These are phyloP conservation scores for Bucco capensis DNA, from an alignment of 2,113 vertebrate genomes.

Conservation along the genomic window DNA sequence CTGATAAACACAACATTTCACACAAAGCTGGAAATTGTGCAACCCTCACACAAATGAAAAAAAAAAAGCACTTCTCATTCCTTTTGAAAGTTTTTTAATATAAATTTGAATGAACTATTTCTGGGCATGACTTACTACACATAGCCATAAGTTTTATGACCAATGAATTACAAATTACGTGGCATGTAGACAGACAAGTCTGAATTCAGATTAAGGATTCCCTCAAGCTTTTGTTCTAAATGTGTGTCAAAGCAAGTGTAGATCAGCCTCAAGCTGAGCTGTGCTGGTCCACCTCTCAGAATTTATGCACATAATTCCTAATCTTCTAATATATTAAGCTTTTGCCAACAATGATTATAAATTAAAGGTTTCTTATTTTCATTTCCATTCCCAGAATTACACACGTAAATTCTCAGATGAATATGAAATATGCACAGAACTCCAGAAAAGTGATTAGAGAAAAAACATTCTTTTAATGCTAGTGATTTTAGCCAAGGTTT, in stretches of 20 bases:
- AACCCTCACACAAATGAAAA: neutral
- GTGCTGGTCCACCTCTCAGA: neutral
- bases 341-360: conserved; percentile 30
- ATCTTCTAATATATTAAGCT: conserved; percentile 36
- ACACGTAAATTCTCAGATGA: neutral
- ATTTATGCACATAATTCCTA: conserved; percentile 21
- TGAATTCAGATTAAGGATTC: neutral
- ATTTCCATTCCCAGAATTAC: neutral
- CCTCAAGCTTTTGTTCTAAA: conserved; percentile 33
- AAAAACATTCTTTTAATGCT: neutral
- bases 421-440: neutral
- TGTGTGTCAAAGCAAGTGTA: neutral
- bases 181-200: neutral
- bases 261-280: conserved; percentile 22
- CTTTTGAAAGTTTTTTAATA: neutral
- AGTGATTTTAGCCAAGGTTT: neutral
- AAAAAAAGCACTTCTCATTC: neutral
- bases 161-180: conserved; percentile 24
- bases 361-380: conserved; percentile 53
- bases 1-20: neutral
- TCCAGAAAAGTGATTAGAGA: neutral
- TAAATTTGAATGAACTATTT: neutral
- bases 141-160: conserved; percentile 3
- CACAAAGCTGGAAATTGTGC: neutral
- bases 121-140: neutral